Conservation (phyloP, 2,113 vertebrate genomes). For the Hippocampus mohnikei region DNA sequence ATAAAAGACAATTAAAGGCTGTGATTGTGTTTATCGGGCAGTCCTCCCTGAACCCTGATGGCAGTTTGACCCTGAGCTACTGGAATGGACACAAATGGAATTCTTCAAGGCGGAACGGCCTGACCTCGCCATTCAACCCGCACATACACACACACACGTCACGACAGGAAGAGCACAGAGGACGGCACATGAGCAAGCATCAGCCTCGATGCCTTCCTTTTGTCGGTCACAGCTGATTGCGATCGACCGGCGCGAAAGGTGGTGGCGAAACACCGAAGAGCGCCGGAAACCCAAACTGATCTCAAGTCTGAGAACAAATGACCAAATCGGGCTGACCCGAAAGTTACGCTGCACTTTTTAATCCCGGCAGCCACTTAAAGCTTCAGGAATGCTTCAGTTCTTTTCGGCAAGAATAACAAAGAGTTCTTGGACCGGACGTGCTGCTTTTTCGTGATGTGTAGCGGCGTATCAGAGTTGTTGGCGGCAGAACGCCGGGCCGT, state of each 20-base stretch:
- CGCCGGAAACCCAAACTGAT: neutral
- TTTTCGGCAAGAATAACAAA: neutral
- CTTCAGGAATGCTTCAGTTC: neutral
- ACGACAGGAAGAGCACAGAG: slow-evolving; percentile 30
- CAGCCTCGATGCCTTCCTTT: slow-evolving; percentile 45
- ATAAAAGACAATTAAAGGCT: neutral
- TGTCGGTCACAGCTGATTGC: slow-evolving; percentile 46
- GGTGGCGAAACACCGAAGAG: neutral
- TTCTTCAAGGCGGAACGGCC: slow-evolving; percentile 26
- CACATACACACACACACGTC: slow-evolving; percentile 2
- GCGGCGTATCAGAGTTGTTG: neutral
- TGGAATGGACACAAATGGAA: slow-evolving; percentile 29
- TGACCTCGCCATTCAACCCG: slow-evolving; percentile 23
- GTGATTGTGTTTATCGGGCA: neutral
- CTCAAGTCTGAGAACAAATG: neutral
- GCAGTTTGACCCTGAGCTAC: neutral
- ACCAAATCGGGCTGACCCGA: neutral
- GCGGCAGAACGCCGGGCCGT: neutral
- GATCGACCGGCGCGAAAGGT: neutral
- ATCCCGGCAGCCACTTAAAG: neutral
- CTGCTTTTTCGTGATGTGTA: neutral
- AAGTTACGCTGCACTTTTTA: neutral
- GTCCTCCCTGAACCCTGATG: neutral
- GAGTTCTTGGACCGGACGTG: neutral
- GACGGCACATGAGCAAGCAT: slow-evolving; percentile 61